These are phyloP conservation scores for Notodonta dromedarius DNA, from an alignment of 2,888 invertebrate species.

Conservation along the genomic window DNA sequence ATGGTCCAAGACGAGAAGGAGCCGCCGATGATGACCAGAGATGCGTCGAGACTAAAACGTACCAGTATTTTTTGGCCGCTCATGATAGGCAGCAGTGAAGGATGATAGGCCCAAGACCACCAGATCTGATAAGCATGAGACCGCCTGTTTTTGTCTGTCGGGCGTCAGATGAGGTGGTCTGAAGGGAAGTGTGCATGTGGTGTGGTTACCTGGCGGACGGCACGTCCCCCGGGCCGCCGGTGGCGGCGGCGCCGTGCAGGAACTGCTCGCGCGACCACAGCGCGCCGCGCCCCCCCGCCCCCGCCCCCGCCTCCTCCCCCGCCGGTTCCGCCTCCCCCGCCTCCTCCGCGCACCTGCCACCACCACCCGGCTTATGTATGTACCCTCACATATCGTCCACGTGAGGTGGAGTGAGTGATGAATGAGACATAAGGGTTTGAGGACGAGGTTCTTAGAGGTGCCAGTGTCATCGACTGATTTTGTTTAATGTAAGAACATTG, in stretches of 20 bases:
- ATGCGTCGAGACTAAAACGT: not conserved
- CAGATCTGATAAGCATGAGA: not conserved
- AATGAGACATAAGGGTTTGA: too few relatives aligned
- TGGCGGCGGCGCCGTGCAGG: conserved; percentile 88
- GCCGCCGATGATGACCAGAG: not conserved
- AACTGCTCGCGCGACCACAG: conserved; percentile 91
- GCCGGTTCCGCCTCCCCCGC: not conserved
- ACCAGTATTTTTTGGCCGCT: not conserved
- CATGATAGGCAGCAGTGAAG: not conserved
- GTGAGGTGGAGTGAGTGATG: conserved; percentile 1
- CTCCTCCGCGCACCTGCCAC: conserved; percentile 2
- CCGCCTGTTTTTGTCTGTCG: not conserved
- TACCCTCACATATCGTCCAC: not conserved
- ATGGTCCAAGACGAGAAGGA: not conserved
- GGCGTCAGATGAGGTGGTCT: not conserved
- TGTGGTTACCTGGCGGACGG: conserved; percentile 45
- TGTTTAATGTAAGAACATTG: too few relatives aligned
- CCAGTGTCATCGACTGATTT: too few relatives aligned
- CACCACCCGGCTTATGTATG: not conserved
- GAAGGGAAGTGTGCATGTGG: conserved; percentile 1
- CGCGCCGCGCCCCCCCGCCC: conserved; percentile 61
- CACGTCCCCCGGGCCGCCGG: conserved; percentile 84
- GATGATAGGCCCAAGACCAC: not conserved
- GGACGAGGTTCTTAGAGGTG: too few relatives aligned
- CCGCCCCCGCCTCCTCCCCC: conserved; percentile 51